These are phyloP conservation scores for Neoitamus cyanurus DNA, from an alignment of 2,888 invertebrate species.

Conservation along the genomic window DNA sequence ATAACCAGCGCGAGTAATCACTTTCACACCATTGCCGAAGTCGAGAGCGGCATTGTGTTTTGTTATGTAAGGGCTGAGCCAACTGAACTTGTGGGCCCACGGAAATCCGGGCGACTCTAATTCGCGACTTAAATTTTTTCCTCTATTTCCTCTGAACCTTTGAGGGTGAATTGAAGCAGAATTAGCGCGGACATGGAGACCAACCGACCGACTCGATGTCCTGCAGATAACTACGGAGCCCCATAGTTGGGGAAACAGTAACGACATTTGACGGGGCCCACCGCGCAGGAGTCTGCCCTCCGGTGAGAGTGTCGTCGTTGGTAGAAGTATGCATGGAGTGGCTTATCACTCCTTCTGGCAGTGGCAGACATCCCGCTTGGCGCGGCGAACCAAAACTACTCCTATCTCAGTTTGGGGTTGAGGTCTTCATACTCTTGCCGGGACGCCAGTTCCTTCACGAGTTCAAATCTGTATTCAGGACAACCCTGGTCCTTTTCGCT, in stretches of 20 bases:
- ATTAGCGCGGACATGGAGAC: not conserved
- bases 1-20: slow-evolving; percentile 17
- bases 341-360: not conserved
- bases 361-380: not conserved
- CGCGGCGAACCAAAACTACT: not conserved
- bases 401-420: not conserved
- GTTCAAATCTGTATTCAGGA: not conserved
- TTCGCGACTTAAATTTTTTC: not conserved
- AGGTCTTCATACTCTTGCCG: not conserved
- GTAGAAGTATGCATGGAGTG: not conserved
- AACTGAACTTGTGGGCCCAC: not conserved
- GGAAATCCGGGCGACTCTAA: not conserved
- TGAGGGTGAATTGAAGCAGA: not conserved
- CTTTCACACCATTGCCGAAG: slow-evolving; percentile 17
- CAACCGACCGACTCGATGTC: slow-evolving; percentile 37
- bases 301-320: not conserved
- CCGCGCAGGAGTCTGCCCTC: slow-evolving; percentile 35
- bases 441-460: not conserved
- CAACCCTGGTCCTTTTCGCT: not conserved
- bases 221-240: slow-evolving; percentile 36
- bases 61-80: slow-evolving; percentile 6
- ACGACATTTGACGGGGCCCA: not conserved
- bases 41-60: not conserved
- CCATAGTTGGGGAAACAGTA: slow-evolving; percentile 2
- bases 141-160: not conserved